phyloP scores from a whole-genome alignment of 2,113 vertebrate genomes.

The Mormyrus lacerda region DNA sequence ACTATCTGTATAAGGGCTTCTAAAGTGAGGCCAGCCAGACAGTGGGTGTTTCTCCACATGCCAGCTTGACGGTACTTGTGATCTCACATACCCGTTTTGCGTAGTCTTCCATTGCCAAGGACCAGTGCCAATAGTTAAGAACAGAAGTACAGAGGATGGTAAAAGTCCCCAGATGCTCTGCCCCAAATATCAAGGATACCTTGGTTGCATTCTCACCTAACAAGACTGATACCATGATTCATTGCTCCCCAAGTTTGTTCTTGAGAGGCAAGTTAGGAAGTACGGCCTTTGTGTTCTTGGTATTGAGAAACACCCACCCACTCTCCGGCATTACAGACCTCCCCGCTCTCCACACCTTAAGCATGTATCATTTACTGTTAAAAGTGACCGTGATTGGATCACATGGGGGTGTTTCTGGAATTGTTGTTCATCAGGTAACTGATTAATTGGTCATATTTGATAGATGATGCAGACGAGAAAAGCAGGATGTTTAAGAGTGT shows the following conservation, averaged over 20 bases:
- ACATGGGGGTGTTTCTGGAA: neutral
- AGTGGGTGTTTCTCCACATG: neutral
- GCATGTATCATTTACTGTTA: neutral
- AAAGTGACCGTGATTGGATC: neutral
- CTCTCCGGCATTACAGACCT: neutral
- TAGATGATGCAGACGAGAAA: neutral
- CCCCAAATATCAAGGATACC: neutral
- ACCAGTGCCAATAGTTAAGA: neutral
- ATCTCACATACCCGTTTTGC: neutral
- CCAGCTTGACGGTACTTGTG: neutral
- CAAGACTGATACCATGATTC: neutral
- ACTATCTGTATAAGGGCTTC: neutral
- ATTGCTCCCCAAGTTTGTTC: neutral
- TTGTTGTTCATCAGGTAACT: neutral
- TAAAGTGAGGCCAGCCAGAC: neutral
- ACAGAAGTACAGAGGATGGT: too few relatives aligned
- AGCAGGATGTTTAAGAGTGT: neutral
- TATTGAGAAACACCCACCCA: neutral
- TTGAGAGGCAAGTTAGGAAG: neutral
- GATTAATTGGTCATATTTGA: neutral
- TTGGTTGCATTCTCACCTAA: neutral
- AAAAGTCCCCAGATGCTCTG: neutral
- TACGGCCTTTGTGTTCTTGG: neutral
- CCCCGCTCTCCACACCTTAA: neutral
- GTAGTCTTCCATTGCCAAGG: neutral